These are phyloP conservation scores for Drosophila fuyamai DNA, from an alignment of 1,140 invertebrate species.

Conservation along the genomic window DNA sequence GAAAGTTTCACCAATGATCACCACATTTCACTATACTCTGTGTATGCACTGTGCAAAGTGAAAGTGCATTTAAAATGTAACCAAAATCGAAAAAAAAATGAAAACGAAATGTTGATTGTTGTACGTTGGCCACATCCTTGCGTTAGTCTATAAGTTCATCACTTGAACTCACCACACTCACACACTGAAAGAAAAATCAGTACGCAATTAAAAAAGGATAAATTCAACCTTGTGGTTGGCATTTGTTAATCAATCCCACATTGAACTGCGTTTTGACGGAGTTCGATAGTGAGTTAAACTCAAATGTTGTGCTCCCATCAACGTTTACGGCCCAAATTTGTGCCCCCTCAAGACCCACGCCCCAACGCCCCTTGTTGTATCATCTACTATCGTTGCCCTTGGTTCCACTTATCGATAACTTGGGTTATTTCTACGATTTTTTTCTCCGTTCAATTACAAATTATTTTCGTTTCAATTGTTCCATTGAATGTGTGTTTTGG, in stretches of 20 bases:
- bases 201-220: neutral
- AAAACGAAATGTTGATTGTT: conserved; percentile 56
- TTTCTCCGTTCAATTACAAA: conserved; percentile 3
- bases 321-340: conserved; percentile 5
- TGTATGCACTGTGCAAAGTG: conserved; percentile 74
- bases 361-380: conserved; percentile 13
- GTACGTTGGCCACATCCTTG: conserved; percentile 34
- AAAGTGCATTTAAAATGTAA: conserved; percentile 22
- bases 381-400: conserved; percentile 26
- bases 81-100: conserved; percentile 13
- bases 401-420: conserved; percentile 15
- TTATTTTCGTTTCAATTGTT: conserved; percentile 22
- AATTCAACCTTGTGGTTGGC: neutral
- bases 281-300: conserved; percentile 12
- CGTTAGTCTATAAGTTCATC: conserved; percentile 42
- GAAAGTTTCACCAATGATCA: conserved; percentile 20
- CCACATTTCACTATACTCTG: conserved; percentile 22
- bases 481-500: conserved; percentile 49
- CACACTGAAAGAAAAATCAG: conserved; percentile 6
- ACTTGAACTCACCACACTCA: conserved; percentile 21
- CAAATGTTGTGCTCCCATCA: conserved; percentile 31
- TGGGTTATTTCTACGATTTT: conserved; percentile 26
- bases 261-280: conserved; percentile 18
- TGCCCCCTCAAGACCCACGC: conserved; percentile 3
- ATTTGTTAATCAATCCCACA: conserved; percentile 11